phyloP scores from a whole-genome alignment of 2,113 vertebrate genomes.

The Puntigrus tetrazona region DNA sequence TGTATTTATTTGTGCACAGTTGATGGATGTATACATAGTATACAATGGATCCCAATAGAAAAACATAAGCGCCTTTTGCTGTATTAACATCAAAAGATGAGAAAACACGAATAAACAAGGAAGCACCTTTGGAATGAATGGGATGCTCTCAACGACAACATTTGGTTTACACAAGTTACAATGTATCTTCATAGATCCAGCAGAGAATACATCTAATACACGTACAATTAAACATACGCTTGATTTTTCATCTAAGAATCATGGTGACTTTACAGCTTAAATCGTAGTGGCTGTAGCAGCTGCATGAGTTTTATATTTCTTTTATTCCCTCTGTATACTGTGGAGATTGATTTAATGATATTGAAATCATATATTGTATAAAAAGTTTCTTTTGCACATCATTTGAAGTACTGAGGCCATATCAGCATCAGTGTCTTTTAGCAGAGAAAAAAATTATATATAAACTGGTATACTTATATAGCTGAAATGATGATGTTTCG shows the following conservation, averaged over 20 bases:
- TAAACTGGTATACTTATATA: background rate
- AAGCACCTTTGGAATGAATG: conserved; percentile 54
- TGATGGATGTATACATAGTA: conserved; percentile 82
- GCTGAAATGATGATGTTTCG: background rate
- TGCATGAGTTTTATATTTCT: background rate
- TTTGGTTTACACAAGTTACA: conserved; percentile 18
- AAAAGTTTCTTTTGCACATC: background rate
- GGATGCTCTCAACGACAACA: background rate
- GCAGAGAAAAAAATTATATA: no score
- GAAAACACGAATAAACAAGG: conserved; percentile 52
- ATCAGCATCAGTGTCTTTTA: background rate
- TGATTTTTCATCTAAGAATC: background rate
- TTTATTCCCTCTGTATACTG: background rate
- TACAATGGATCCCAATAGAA: conserved; percentile 72
- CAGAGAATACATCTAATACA: conserved; percentile 30
- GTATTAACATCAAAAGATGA: conserved; percentile 69
- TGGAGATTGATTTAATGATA: background rate
- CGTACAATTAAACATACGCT: background rate
- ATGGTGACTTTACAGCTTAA: conserved; percentile 11
- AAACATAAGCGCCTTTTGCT: conserved; percentile 67
- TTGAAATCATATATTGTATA: background rate
- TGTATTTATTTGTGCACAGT: conserved; percentile 71
- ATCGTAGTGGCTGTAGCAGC: background rate
- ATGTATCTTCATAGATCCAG: conserved; percentile 40
- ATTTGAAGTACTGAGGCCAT: conserved; percentile 3